phyloP scores from a whole-genome alignment of 2,888 invertebrate species.

The Calliopum simillimum region DNA sequence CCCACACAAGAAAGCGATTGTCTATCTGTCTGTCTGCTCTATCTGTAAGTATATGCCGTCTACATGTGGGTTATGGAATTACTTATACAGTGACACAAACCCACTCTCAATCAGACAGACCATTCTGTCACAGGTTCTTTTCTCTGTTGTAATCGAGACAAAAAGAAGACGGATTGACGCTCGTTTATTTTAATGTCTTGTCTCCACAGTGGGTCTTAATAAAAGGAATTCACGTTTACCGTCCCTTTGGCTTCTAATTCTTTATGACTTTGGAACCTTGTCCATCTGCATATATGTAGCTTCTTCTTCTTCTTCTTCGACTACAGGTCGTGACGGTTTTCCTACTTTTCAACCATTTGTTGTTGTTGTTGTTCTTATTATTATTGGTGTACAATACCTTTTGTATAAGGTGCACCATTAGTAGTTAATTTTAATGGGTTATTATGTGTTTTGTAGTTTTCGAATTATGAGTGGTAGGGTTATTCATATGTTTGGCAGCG shows the following conservation, averaged over 20 bases:
- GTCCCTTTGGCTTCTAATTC: too few species aligned
- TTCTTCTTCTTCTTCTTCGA: too few species aligned
- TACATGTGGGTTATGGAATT: too few species aligned
- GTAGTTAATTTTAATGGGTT: slow-evolving; percentile 65
- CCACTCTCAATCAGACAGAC: too few species aligned
- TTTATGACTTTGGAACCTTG: too few species aligned
- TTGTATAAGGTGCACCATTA: slow-evolving; percentile 62
- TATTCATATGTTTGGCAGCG: slow-evolving; percentile 15
- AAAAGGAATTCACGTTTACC: too few species aligned
- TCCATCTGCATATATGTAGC: slow-evolving; percentile 32
- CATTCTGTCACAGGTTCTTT: slow-evolving; percentile 22
- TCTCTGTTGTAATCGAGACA: slow-evolving; percentile 42
- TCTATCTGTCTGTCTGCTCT: too few species aligned
- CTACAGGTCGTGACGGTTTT: slow-evolving; percentile 9
- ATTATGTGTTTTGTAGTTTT: slow-evolving; percentile 56
- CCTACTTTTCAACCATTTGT: background rate
- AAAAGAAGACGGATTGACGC: slow-evolving; percentile 62
- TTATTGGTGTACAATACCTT: slow-evolving; percentile 15
- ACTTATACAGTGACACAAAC: too few species aligned
- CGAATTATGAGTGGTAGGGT: slow-evolving; percentile 43
- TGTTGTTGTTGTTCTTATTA: slow-evolving; percentile 31
- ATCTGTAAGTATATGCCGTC: too few species aligned
- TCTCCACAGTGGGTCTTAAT: slow-evolving; percentile 60
- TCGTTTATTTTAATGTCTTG: slow-evolving; percentile 64
- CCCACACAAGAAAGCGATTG: too few species aligned